Base-by-base conservation (phyloP, 2,113 vertebrate species). In the Thymallus thymallus region DNA sequence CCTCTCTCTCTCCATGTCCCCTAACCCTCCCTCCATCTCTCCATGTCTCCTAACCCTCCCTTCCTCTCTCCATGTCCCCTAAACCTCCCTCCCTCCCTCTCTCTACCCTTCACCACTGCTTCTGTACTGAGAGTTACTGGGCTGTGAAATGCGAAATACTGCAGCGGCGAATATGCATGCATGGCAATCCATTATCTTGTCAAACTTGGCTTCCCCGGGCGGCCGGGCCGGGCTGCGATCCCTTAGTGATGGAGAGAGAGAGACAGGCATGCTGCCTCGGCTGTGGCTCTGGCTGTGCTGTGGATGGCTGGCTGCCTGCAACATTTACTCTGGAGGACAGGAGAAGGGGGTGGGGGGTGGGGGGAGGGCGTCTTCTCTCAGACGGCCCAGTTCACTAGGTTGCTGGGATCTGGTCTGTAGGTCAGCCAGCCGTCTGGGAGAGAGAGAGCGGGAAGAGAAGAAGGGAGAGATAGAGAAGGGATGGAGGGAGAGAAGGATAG, bases 151-250 rank as follows among this genome's bases (percentile, higher is more conserved):
- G 86, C 87, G 84, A 90, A 91, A 90, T 89, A 91, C 88, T 87
- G 88, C 88, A 85, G 76, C 64, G 30, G 69, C 45, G 60, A 62
- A 81, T 72, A 79, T 80, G 85, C 85, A 85, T 88, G 89, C 86
- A 83, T 83, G 74, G 87, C 79, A 82, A 91, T 92, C 91, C 88
- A 91, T 93, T 91, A 91, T 91, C 91, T 88, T 91, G 88, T 91
- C 91, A 91, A 90, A 91, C 66, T 69, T 69, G 71, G 74, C 82
- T 86, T 88, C 87, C 77, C 82, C 76, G 76, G 80, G 87, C 82
- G 80, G 73, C 82, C 75, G 77, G 80, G 73, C 82, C 73, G 77
- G 80, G 73, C 81, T 85, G 63, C 16, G 24, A 71, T 74, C 78
- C 75, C 79, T 70, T 9, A 68, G 67, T 63, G 72, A 55, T 67